Percentiles rank a stretch among this genome's conserved stretches.
phyloP scores from a whole-genome alignment of 1,140 invertebrate species.

The Teleopsis dalmanni region DNA sequence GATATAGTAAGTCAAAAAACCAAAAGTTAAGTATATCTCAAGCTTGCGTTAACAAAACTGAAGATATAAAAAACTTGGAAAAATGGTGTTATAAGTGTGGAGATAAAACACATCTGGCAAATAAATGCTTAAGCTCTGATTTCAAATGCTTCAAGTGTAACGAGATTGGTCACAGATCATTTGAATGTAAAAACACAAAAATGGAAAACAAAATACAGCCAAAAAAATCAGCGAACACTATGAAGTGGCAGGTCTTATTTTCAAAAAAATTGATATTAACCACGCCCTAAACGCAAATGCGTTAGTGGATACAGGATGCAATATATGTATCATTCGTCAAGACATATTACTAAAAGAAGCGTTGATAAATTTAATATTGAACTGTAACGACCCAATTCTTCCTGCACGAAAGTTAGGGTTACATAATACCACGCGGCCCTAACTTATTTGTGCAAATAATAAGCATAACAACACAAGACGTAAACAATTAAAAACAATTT shows the following conservation, averaged over 20 bases:
- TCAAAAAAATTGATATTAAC: not conserved
- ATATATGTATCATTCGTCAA: not conserved
- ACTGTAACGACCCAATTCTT: too few species aligned
- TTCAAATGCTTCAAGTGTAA: not conserved
- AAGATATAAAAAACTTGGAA: not conserved
- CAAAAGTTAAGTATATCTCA: not conserved
- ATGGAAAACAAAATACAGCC: not conserved
- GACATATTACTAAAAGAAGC: not conserved
- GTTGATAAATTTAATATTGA: not conserved
- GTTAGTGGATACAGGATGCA: not conserved
- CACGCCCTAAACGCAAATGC: not conserved
- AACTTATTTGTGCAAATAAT: too few species aligned
- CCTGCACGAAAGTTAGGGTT: too few species aligned
- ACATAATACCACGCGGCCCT: too few species aligned
- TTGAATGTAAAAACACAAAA: not conserved
- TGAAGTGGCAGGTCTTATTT: not conserved
- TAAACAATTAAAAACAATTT: too few species aligned
- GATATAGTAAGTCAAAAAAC: too few species aligned
- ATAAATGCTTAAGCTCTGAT: not conserved
- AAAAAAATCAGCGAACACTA: not conserved
- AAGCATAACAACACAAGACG: too few species aligned
- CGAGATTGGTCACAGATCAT: not conserved
- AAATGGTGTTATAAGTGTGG: not conserved
- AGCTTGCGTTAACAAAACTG: not conserved
- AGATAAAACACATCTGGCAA: not conserved